Evolutionary conservation across 2,113 vertebrate genomes (phyloP).

Genomic region (Bostrychus sinensis): DNA sequence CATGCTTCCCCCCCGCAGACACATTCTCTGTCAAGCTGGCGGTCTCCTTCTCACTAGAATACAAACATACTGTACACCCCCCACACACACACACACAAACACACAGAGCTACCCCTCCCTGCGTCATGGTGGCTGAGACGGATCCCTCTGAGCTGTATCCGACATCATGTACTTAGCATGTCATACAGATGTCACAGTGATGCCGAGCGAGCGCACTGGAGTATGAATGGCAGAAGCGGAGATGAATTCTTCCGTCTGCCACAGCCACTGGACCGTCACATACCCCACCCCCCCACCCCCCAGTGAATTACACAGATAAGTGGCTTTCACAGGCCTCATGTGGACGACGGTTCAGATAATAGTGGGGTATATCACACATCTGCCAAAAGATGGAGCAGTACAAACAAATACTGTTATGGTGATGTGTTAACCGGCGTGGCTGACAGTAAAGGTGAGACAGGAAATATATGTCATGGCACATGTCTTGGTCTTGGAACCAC

Average conservation of each 20-base stretch:
- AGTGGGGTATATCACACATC: slow-evolving; percentile 3
- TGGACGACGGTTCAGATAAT: neutral
- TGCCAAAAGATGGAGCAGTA: slow-evolving; percentile 23
- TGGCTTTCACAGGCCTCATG: slow-evolving; percentile 29
- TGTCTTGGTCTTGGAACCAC: too few relatives aligned
- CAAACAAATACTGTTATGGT: neutral
- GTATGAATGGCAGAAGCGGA: slow-evolving; percentile 62
- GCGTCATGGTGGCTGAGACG: slow-evolving; percentile 32
- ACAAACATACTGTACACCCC: slow-evolving; percentile 16
- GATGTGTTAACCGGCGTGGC: neutral
- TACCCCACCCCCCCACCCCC: slow-evolving; percentile 13
- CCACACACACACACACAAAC: slow-evolving; percentile 4
- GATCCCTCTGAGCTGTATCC: slow-evolving; percentile 51
- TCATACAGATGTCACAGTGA: slow-evolving; percentile 68
- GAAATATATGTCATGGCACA: neutral
- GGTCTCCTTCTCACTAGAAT: slow-evolving; percentile 17
- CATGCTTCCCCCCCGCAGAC: neutral
- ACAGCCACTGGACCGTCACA: slow-evolving; percentile 51
- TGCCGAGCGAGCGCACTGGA: slow-evolving; percentile 45
- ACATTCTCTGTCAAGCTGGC: slow-evolving; percentile 23
- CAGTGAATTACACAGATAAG: slow-evolving; percentile 57
- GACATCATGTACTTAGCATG: slow-evolving; percentile 69
- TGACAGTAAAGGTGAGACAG: neutral
- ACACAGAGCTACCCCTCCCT: neutral
- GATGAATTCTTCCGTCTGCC: slow-evolving; percentile 58